Base-by-base conservation (phyloP, 2,888 invertebrate species). In the Ephialtes manifestator region DNA sequence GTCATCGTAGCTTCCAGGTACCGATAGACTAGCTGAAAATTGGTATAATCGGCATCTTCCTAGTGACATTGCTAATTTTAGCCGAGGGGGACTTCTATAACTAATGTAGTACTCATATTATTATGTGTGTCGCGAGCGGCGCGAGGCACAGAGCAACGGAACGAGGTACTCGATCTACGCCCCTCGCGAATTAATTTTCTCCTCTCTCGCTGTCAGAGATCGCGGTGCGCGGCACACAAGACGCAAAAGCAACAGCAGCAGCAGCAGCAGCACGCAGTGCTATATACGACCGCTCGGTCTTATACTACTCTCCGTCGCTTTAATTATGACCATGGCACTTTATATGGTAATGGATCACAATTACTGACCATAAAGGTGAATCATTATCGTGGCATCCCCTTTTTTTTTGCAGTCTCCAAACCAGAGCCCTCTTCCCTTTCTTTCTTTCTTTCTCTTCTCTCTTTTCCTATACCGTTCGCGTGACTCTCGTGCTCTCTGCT, bases 311-410 rank as follows among this genome's bases (percentile, higher is more conserved):
- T 77, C 51, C 31, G 75, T 75, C 82, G 72, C 67, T 83, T 86
- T 86, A 84, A 84, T 86, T 86, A 86, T 82, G 71, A 81, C 58
- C 81, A 70, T 43, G 72, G 51, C 83, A 86, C 86, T 87, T 84
- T 84, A 84, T 86, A 84, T 84, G 84, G 82, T 86, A 86, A 87
- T 87, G 80, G 74, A 75, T 84, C 77, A 84, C 79, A 86, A 87
- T 87, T 87, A 87, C 80, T 65, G 82, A 76, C 78, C 82, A 84
- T 87, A 84, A 87, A 86, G 71, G 82, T 82, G 84, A 86, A 86
- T 79, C 71, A 85, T 84, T 81, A 76, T 81, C 74, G 68, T 79
- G 28, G 35, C 58, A 63, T 72, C 72, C 75, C 55, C 74, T 53
- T 71, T 78, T 24, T 53, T 71, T 70, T 55, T 48, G n/a, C 10